A percentile compares a stretch with the other conserved stretches of the same genome.
Conservation (phyloP, 2,888 invertebrate species). For the Carterocephalus palaemon region DNA sequence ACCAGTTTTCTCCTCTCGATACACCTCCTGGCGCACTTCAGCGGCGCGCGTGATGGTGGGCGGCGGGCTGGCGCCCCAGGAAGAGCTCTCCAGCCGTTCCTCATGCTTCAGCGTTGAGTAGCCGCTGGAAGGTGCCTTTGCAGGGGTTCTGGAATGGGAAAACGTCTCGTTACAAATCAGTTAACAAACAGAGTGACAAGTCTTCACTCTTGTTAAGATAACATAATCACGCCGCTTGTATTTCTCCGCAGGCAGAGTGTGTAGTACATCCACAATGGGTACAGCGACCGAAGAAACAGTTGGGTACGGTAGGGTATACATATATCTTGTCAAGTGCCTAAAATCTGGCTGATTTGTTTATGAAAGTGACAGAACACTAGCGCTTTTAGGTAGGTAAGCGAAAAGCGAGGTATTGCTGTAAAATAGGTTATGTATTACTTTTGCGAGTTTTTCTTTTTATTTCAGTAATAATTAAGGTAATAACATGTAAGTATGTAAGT, state of each 20-base stretch:
- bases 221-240: not conserved
- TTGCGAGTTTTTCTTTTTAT: too few species aligned
- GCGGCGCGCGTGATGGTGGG: constrained; percentile 41
- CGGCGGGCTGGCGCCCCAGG: constrained; percentile 58
- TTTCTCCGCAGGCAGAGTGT: not conserved
- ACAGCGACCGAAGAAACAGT: not conserved
- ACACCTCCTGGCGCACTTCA: constrained; percentile 48
- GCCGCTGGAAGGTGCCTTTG: constrained; percentile 68
- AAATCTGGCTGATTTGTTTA: too few species aligned
- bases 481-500: too few species aligned
- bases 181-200: not conserved
- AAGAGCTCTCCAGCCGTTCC: constrained; percentile 59
- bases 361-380: too few species aligned
- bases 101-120: constrained; percentile 69
- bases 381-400: too few species aligned
- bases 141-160: constrained; percentile 55
- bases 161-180: too few species aligned
- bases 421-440: too few species aligned
- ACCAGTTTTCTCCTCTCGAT: constrained; percentile 64
- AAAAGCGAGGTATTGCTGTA: too few species aligned
- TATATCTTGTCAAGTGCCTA: not conserved
- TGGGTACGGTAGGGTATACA: not conserved
- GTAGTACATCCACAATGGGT: not conserved
- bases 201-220: not conserved
- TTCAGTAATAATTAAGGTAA: too few species aligned